phyloP scores from a whole-genome alignment of 1,140 invertebrate species.

The Zaprionus gabonicus region DNA sequence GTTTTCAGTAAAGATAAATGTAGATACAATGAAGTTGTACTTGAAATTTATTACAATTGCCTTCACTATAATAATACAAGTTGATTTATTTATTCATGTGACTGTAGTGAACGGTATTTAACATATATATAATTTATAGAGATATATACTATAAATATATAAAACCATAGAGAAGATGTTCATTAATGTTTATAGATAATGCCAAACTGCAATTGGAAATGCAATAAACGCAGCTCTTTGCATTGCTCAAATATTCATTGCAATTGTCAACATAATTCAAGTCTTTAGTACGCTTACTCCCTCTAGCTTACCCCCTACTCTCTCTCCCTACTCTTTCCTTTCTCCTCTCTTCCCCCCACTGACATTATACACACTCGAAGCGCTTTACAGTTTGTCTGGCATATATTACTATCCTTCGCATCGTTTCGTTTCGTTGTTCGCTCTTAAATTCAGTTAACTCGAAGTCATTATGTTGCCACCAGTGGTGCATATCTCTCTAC shows the following conservation, averaged over 20 bases:
- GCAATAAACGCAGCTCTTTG: neutral
- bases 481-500: neutral
- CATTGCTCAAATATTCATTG: neutral
- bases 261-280: conserved; percentile 4
- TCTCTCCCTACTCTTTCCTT: neutral
- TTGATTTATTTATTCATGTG: too few species aligned
- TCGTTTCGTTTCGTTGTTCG: conserved; percentile 15
- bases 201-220: neutral
- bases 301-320: neutral
- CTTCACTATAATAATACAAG: too few species aligned
- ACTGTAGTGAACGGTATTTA: too few species aligned
- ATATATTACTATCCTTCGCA: conserved; percentile 1
- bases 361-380: neutral
- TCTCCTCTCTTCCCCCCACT: neutral
- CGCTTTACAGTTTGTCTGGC: conserved; percentile 15
- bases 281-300: neutral
- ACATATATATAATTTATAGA: too few species aligned
- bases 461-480: conserved; percentile 27
- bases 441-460: conserved; percentile 22
- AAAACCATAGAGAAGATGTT: too few species aligned
- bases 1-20: too few species aligned
- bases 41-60: too few species aligned
- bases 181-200: neutral
- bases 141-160: too few species aligned
- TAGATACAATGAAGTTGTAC: too few species aligned